Evolutionary conservation across 2,797 vertebrate genomes (phyloP).

Genomic region (Acrocephalus scirpaceus): DNA sequence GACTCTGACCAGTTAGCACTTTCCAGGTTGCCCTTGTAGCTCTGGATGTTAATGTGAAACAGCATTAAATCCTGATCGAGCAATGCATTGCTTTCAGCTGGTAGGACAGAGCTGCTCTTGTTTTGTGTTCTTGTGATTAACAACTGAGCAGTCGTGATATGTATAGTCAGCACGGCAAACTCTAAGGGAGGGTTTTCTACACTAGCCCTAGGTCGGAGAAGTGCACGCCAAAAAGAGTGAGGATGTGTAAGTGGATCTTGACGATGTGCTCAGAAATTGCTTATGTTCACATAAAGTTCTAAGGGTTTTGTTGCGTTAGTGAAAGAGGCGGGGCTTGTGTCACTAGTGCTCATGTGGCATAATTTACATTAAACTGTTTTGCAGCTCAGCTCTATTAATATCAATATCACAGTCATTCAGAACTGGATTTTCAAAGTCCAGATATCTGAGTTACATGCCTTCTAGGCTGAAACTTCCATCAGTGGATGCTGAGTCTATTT

Average conservation of each 20-base stretch:
- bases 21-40: not conserved
- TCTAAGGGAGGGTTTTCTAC: not conserved
- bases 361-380: not conserved
- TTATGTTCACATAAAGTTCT: not conserved
- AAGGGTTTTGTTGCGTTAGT: not conserved
- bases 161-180: not conserved
- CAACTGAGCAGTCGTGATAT: fast-evolving
- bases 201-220: fast-evolving
- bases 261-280: not conserved
- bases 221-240: not conserved
- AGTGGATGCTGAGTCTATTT: not conserved
- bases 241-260: not conserved
- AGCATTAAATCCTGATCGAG: not conserved
- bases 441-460: not conserved
- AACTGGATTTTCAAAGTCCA: not conserved
- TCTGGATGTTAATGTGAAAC: not conserved
- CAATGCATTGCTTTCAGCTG: not conserved
- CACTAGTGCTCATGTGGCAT: not conserved
- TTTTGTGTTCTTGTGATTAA: not conserved
- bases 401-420: not conserved
- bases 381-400: not conserved
- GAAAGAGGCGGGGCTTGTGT: not conserved
- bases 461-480: not conserved
- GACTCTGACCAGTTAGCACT: not conserved
- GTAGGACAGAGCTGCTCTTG: not conserved